Percentiles rank a stretch among this genome's conserved stretches.
phyloP scores from a whole-genome alignment of 1,140 invertebrate species.

The Conopomorpha cramerella region DNA sequence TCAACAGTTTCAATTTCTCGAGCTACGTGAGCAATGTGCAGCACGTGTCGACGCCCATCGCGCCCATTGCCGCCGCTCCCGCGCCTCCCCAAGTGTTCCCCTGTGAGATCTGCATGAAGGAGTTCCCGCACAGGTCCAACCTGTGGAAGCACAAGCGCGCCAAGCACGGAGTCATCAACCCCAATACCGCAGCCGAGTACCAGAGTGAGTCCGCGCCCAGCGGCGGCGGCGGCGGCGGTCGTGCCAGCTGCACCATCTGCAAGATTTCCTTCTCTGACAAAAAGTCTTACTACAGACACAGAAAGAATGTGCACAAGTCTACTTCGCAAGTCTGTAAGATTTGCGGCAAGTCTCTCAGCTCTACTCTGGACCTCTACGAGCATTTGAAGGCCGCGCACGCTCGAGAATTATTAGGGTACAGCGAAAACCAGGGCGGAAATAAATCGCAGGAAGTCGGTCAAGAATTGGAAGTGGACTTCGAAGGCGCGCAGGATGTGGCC shows the following conservation, averaged over 20 bases:
- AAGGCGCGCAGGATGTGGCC: slow-evolving; percentile 24
- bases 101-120: slow-evolving; percentile 52
- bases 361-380: slow-evolving; percentile 49
- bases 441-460: slow-evolving; percentile 28
- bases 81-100: slow-evolving; percentile 28
- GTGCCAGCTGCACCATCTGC: slow-evolving; percentile 57
- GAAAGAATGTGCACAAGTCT: slow-evolving; percentile 53
- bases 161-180: slow-evolving; percentile 51
- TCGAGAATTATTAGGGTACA: slow-evolving; percentile 50
- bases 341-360: slow-evolving; percentile 50
- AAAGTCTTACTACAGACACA: slow-evolving; percentile 56
- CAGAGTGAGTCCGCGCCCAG: slow-evolving; percentile 14
- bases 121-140: slow-evolving; percentile 50
- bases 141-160: slow-evolving; percentile 59
- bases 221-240: slow-evolving; percentile 10
- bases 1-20: slow-evolving; percentile 52
- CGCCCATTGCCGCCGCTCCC: slow-evolving; percentile 1
- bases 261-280: slow-evolving; percentile 56
- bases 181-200: slow-evolving; percentile 16
- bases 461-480: slow-evolving; percentile 38
- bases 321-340: slow-evolving; percentile 53
- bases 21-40: slow-evolving; percentile 28
- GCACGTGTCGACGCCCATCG: slow-evolving; percentile 14
- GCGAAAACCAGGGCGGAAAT: slow-evolving; percentile 37
- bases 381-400: slow-evolving; percentile 51